phyloP scores from a whole-genome alignment of 2,797 vertebrate genomes.

The Notolepis coatsorum region DNA sequence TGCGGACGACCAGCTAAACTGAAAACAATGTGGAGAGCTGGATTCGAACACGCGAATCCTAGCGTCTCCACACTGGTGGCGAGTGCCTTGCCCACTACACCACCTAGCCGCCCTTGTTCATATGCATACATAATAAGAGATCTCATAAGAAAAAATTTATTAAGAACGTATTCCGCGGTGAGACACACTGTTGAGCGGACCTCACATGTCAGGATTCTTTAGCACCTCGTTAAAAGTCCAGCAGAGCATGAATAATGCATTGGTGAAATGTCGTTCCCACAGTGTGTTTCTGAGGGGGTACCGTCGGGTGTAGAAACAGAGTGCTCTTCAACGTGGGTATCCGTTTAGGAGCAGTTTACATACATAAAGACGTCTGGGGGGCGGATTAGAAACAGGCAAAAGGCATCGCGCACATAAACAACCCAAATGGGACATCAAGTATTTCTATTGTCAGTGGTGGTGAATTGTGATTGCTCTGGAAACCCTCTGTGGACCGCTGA shows the following conservation, averaged over 20 bases:
- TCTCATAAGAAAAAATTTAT: constrained; percentile 67
- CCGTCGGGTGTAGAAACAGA: constrained; percentile 51
- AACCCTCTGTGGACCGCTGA: constrained; percentile 32
- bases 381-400: constrained; percentile 28
- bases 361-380: constrained; percentile 28
- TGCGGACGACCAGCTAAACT: too few species aligned
- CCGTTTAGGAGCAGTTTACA: constrained; percentile 50
- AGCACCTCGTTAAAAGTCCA: constrained; percentile 78
- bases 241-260: constrained; percentile 72
- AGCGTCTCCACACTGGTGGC: too few species aligned
- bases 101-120: too few species aligned
- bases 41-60: too few species aligned
- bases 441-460: constrained; percentile 21
- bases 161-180: constrained; percentile 67
- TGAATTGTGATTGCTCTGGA: constrained; percentile 1
- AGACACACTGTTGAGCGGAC: constrained; percentile 60
- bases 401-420: constrained; percentile 23
- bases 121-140: too few species aligned
- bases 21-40: too few species aligned
- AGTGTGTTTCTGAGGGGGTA: constrained; percentile 43
- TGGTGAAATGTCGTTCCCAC: constrained; percentile 65
- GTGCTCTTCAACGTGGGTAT: constrained; percentile 37
- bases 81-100: too few species aligned
- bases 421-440: constrained; percentile 25
- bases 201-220: constrained; percentile 72